Conservation (phyloP, 2,113 vertebrate species). For the Corythaeola cristata region DNA sequence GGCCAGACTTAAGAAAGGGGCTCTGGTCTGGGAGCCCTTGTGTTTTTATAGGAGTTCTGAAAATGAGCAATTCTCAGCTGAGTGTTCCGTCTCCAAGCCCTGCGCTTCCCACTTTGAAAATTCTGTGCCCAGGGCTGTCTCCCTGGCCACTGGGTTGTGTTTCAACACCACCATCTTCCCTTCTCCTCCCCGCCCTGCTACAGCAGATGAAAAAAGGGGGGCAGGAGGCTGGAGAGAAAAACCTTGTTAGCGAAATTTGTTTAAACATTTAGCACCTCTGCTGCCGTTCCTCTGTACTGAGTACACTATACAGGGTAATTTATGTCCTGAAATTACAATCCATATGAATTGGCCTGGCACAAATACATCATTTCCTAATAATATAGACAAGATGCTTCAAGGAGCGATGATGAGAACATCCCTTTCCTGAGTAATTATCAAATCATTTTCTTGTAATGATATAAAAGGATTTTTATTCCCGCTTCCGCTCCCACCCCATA, state of each 20-base stretch:
- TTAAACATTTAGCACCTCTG: not conserved
- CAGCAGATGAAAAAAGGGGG: not conserved
- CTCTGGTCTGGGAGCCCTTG: not conserved
- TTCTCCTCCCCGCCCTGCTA: not conserved
- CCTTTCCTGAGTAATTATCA: conserved; percentile 33
- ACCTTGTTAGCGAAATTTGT: not conserved
- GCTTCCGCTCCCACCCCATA: accelerated
- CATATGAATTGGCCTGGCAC: conserved; percentile 49
- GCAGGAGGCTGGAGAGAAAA: not conserved
- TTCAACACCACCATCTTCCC: accelerated
- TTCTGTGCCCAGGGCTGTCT: not conserved
- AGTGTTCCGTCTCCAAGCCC: not conserved
- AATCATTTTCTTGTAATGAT: not conserved
- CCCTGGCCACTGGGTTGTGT: not conserved
- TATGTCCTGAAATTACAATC: conserved; percentile 50
- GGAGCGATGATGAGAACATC: conserved; percentile 22
- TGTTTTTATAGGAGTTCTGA: not conserved
- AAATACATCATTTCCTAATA: conserved; percentile 45
- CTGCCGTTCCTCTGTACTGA: not conserved
- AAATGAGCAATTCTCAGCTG: not conserved
- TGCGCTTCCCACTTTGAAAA: not conserved
- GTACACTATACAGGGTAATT: conserved; percentile 17
- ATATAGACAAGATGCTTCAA: conserved; percentile 51
- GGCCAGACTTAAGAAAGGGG: not conserved
- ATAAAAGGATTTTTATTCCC: not conserved